phyloP scores from a whole-genome alignment of 2,113 vertebrate genomes.

The Ailurus styani region DNA sequence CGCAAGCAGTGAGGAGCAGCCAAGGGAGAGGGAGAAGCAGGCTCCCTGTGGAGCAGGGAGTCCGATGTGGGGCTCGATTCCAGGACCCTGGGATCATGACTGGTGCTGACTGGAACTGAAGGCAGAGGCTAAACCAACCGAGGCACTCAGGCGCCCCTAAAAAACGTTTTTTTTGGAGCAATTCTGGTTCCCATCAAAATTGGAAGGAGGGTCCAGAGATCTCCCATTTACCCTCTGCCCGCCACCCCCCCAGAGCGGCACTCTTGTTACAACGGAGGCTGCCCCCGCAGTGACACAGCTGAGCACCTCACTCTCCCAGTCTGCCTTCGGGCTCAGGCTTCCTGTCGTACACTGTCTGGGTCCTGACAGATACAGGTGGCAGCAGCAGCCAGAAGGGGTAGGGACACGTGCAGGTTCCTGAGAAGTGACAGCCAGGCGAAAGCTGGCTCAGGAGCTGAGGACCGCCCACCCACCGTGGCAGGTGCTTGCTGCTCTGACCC shows the following conservation, averaged over 20 bases:
- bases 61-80: no score
- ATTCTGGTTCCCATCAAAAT: not conserved
- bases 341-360: not conserved
- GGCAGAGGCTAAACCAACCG: no score
- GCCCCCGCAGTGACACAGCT: not conserved
- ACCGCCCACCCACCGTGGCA: not conserved
- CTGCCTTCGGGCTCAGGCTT: not conserved
- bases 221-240: not conserved
- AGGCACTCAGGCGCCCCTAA: no score
- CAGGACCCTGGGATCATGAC: no score
- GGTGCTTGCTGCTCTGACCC: not conserved
- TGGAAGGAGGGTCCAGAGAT: not conserved
- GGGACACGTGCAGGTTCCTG: not conserved
- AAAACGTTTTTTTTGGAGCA: not conserved
- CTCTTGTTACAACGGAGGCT: accelerated
- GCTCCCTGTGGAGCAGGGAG: no score
- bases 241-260: accelerated
- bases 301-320: not conserved
- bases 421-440: not conserved
- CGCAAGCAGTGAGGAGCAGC: no score
- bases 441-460: not conserved
- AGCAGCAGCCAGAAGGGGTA: not conserved
- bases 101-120: no score
- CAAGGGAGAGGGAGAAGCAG: no score
- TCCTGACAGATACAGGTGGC: not conserved